phyloP scores from a whole-genome alignment of 1,140 invertebrate genomes.

The Pemphigus obesinymphae region DNA sequence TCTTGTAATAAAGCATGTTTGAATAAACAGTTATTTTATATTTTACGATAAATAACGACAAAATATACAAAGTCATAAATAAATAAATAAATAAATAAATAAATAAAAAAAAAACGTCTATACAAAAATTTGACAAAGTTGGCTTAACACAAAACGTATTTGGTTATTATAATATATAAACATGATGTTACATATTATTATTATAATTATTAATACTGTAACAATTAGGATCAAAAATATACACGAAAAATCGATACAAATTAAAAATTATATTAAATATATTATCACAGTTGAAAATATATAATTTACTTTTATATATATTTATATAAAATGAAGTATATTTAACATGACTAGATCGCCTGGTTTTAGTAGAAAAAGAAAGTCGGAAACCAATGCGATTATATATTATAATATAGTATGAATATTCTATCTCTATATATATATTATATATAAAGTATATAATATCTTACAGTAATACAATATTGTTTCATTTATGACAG shows the following conservation, averaged over 20 bases:
- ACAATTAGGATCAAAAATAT: conserved; percentile 20
- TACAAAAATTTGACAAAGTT: conserved; percentile 38
- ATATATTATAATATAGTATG: neutral
- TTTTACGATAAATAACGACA: conserved; percentile 40
- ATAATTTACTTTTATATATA: conserved; percentile 14
- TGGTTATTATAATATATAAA: conserved; percentile 26
- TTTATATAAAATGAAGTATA: conserved; percentile 29
- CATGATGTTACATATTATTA: neutral
- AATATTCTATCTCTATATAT: no score
- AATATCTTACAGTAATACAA: neutral
- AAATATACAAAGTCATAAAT: conserved; percentile 41
- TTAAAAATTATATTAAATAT: conserved; percentile 37
- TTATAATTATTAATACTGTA: no score
- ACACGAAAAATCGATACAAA: conserved; percentile 28
- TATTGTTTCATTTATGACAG: neutral
- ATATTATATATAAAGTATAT: no score
- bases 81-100: conserved; percentile 11
- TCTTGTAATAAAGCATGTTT: neutral
- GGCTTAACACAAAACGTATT: conserved; percentile 8
- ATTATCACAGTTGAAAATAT: conserved; percentile 39
- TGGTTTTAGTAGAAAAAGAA: conserved; percentile 19
- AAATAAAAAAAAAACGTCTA: conserved; percentile 28
- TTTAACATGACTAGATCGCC: conserved; percentile 37
- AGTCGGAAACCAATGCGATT: neutral
- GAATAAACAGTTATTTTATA: conserved; percentile 39